These are phyloP conservation scores for Acanthornis magna DNA, from an alignment of 2,797 vertebrate genomes.

Conservation along the genomic window DNA sequence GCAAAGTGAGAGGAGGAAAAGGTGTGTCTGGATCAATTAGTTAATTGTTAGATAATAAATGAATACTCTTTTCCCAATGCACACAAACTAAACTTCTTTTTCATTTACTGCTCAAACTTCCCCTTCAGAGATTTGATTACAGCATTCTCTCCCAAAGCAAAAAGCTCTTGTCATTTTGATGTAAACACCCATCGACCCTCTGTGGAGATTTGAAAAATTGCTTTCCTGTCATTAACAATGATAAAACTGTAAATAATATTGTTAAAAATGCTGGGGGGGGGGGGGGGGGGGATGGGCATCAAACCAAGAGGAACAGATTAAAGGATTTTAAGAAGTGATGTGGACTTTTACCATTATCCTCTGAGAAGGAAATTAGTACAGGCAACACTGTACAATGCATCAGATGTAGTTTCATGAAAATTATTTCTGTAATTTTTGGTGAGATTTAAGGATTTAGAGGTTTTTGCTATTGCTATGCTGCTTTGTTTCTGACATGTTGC, in stretches of 20 bases:
- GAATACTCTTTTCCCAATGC: background rate
- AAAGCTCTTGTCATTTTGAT: background rate
- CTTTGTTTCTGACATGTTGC: background rate
- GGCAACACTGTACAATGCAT: background rate
- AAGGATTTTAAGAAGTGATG: background rate
- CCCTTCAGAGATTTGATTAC: background rate
- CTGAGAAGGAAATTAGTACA: background rate
- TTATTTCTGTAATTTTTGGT: background rate
- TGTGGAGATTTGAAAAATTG: background rate
- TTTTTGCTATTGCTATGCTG: background rate
- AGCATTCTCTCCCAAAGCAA: background rate
- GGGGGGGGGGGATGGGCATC: background rate
- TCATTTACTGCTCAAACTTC: background rate
- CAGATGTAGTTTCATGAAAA: background rate
- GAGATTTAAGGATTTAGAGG: background rate
- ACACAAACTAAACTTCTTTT: conserved; percentile 6
- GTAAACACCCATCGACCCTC: background rate
- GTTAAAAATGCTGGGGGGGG: background rate
- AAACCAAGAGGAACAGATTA: background rate
- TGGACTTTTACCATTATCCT: background rate
- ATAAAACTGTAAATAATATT: background rate
- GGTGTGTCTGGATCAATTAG: conserved; percentile 7
- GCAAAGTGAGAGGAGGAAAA: background rate
- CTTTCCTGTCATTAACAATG: background rate
- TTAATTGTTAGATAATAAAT: conserved; percentile 24